These are phyloP conservation scores for Cistogaster globosa DNA, from an alignment of 2,888 invertebrate genomes.

Conservation along the genomic window DNA sequence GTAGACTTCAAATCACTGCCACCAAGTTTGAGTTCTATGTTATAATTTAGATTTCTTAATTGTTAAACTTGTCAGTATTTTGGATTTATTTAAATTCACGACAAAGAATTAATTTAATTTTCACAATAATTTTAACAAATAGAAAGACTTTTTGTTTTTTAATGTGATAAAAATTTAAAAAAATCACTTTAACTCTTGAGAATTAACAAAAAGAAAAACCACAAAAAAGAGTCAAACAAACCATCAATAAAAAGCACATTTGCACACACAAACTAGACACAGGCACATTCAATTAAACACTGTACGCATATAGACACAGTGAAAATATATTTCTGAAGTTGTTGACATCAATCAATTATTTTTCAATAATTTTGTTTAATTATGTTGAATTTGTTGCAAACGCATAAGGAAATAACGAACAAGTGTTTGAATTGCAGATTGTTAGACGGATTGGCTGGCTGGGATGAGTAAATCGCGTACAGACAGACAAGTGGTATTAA, in stretches of 20 bases:
- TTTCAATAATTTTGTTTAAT: conserved; percentile 53
- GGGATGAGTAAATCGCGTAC: not conserved
- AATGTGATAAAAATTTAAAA: not conserved
- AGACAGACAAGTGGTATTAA: not conserved
- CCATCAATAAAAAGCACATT: not conserved
- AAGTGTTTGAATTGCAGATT: conserved; percentile 7
- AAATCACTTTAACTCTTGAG: conserved; percentile 37
- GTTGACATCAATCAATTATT: conserved; percentile 61
- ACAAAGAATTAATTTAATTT: no score
- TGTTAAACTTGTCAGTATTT: conserved; percentile 33
- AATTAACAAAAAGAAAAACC: conserved; percentile 23
- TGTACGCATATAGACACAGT: not conserved
- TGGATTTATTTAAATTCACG: not conserved
- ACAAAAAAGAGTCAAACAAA: conserved; percentile 17
- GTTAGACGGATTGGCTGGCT: conserved; percentile 11
- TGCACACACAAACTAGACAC: not conserved
- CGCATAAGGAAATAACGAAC: not conserved
- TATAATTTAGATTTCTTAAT: not conserved
- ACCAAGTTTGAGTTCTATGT: conserved; percentile 17
- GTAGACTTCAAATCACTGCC: conserved; percentile 63
- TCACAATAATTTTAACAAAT: not conserved
- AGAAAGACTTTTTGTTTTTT: not conserved
- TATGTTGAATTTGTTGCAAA: conserved; percentile 48
- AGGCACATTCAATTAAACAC: not conserved
- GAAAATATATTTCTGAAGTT: conserved; percentile 36